A percentile compares a stretch with the other conserved stretches of the same genome.
phyloP scores from a whole-genome alignment of 2,888 invertebrate genomes.

The Andricus curvator region DNA sequence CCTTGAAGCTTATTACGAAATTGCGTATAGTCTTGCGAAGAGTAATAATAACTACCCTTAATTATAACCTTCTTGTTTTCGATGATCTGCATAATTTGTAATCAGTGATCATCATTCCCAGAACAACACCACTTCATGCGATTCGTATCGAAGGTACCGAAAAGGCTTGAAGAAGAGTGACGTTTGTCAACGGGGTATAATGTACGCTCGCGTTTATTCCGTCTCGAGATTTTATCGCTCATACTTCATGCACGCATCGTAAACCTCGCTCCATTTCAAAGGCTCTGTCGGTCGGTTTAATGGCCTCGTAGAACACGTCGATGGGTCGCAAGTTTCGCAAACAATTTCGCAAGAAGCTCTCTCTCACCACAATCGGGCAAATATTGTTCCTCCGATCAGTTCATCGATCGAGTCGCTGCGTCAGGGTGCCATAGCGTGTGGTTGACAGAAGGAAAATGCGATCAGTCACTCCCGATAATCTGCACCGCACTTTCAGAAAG shows the following conservation, averaged over 20 bases:
- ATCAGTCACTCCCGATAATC: conserved; percentile 22
- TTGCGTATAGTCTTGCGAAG: conserved; percentile 7
- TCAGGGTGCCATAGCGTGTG: conserved; percentile 11
- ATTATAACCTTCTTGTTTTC: neutral
- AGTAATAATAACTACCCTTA: neutral
- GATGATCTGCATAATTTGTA: conserved; percentile 31
- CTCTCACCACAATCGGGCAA: conserved; percentile 10
- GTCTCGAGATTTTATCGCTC: conserved; percentile 63
- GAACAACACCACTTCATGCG: conserved; percentile 9
- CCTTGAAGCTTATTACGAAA: conserved; percentile 9
- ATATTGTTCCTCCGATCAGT: conserved; percentile 34
- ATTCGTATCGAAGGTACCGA: conserved; percentile 24
- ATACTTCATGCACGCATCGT: conserved; percentile 64
- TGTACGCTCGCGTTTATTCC: conserved; percentile 52
- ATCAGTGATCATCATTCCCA: conserved; percentile 8
- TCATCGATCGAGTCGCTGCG: conserved; percentile 11
- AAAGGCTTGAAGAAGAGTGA: conserved; percentile 48
- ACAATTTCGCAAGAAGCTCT: conserved; percentile 51
- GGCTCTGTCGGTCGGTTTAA: conserved; percentile 47
- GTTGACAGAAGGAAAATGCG: conserved; percentile 15
- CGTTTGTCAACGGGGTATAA: conserved; percentile 57
- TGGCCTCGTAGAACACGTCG: conserved; percentile 38
- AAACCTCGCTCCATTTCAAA: conserved; percentile 61
- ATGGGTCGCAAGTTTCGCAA: conserved; percentile 47
- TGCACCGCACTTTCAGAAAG: neutral